Evolutionary conservation across 2,113 vertebrate species (phyloP).

Genomic region (Suncus etruscus): DNA sequence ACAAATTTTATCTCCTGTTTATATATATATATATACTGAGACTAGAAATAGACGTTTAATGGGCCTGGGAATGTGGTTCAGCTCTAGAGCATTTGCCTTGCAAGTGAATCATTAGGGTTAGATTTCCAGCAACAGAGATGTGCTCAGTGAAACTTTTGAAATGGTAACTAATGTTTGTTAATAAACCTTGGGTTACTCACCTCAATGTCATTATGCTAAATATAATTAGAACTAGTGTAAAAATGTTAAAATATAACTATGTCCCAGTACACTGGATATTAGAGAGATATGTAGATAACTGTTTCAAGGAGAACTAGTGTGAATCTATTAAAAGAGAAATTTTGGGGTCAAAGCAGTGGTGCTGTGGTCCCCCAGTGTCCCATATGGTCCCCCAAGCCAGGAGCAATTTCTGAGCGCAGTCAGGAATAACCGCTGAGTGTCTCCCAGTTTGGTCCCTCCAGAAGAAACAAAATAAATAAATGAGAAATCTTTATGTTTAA

Average conservation of each 20-base stretch:
- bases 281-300: background rate
- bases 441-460: too few species aligned
- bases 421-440: too few species aligned
- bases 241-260: background rate
- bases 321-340: background rate
- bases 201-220: background rate
- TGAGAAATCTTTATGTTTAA: background rate
- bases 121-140: too few species aligned
- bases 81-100: too few species aligned
- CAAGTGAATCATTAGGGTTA: too few species aligned
- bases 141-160: background rate
- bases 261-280: background rate
- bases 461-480: background rate
- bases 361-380: too few species aligned
- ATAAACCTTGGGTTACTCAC: background rate
- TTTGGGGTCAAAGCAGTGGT: too few species aligned
- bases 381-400: too few species aligned
- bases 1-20: background rate
- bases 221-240: background rate
- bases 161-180: background rate
- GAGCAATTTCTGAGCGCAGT: too few species aligned
- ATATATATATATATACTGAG: background rate
- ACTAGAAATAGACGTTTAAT: background rate
- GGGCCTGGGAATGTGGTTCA: too few species aligned
- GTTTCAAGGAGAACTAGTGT: background rate